Conservation (phyloP, 23 tunicate genomes). For the Diplosoma virens region DNA sequence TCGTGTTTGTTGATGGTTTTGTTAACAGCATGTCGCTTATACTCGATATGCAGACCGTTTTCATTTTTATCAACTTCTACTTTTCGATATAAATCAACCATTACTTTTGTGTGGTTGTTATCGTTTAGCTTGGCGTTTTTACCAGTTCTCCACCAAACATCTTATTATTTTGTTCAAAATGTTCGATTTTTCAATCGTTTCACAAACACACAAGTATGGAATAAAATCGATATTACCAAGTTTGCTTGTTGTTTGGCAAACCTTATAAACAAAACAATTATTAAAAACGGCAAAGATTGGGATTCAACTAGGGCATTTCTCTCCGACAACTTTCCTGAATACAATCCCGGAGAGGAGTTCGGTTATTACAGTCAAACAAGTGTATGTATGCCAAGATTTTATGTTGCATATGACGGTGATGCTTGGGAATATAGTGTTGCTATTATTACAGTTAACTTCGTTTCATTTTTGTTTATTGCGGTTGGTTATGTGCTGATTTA, state of each 20-base stretch:
- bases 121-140: neutral
- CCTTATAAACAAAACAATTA: neutral
- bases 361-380: slow-evolving; percentile 13
- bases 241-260: neutral
- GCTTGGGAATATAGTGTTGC: neutral
- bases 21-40: too few relatives aligned
- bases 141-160: neutral
- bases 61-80: too few relatives aligned
- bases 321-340: neutral
- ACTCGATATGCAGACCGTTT: too few relatives aligned
- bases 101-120: neutral
- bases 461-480: slow-evolving; percentile 13
- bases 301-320: neutral
- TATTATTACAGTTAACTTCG: slow-evolving; percentile 8
- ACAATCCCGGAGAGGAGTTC: neutral
- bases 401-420: neutral
- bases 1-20: slow-evolving; percentile 44
- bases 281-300: neutral
- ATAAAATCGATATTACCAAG: neutral
- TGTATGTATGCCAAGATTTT: slow-evolving; percentile 24
- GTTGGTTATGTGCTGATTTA: neutral
- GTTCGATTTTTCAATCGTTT: neutral
- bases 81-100: too few relatives aligned
- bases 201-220: neutral
- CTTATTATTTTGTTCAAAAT: neutral